Conservation (phyloP, 2,797 vertebrate genomes). For the Danio choprae region DNA sequence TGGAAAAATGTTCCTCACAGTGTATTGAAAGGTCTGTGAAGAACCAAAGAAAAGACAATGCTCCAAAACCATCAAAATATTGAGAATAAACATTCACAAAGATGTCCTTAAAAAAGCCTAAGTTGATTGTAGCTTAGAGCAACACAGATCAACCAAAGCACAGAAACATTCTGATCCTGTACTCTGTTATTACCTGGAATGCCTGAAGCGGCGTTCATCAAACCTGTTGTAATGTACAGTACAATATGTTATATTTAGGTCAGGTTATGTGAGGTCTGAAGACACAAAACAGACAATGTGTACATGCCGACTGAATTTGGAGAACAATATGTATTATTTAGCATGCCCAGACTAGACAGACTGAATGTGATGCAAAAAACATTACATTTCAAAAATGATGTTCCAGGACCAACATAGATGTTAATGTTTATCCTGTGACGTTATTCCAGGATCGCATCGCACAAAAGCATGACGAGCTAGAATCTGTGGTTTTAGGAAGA, state of each 20-base stretch:
- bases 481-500: too few relatives aligned
- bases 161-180: neutral
- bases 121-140: neutral
- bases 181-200: neutral
- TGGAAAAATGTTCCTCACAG: too few relatives aligned
- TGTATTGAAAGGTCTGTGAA: too few relatives aligned
- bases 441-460: too few relatives aligned
- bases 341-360: neutral
- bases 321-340: slow-evolving; percentile 7
- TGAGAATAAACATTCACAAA: neutral
- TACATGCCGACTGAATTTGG: too few relatives aligned
- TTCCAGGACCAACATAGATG: too few relatives aligned
- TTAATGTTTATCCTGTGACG: too few relatives aligned
- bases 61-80: neutral
- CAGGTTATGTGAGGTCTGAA: neutral
- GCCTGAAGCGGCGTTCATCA: neutral
- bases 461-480: too few relatives aligned
- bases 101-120: neutral
- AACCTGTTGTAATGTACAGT: neutral
- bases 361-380: neutral
- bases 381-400: too few relatives aligned
- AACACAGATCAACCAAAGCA: neutral
- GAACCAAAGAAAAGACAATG: neutral
- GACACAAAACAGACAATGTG: neutral
- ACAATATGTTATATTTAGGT: neutral